Evolutionary conservation across 2,113 vertebrate species (phyloP).

Genomic region (Carassius auratus): DNA sequence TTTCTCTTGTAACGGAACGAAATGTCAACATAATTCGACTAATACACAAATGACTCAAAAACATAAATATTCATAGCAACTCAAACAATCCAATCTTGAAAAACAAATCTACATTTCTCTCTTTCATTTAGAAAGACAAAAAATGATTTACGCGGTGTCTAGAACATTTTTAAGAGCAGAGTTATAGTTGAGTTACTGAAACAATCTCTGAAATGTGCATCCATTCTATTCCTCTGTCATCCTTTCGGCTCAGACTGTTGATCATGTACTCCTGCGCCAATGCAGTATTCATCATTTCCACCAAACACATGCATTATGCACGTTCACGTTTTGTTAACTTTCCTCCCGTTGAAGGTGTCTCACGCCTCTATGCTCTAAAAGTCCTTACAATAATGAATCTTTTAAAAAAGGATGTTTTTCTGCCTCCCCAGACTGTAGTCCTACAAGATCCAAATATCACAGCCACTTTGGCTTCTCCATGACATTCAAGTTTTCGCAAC

Average conservation of each 20-base stretch:
- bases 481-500: neutral
- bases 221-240: conserved; percentile 16
- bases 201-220: conserved; percentile 24
- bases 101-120: neutral
- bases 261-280: conserved; percentile 27
- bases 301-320: conserved; percentile 45
- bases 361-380: neutral
- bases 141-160: conserved; percentile 28
- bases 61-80: conserved; percentile 40
- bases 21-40: neutral
- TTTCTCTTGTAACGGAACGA: neutral
- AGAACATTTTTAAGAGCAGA: conserved; percentile 34
- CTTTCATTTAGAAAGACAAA: conserved; percentile 35
- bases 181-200: neutral
- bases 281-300: conserved; percentile 31
- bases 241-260: conserved; percentile 17
- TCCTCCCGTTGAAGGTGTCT: neutral
- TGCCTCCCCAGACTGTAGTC: neutral
- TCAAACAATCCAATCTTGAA: conserved; percentile 7
- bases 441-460: neutral
- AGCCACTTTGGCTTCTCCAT: neutral
- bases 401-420: neutral
- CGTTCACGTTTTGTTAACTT: conserved; percentile 31
- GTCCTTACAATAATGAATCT: neutral
- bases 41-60: conserved; percentile 12